A percentile compares a stretch with the other conserved stretches of the same genome.
Evolutionary conservation across 1,140 invertebrate genomes (phyloP).

Genomic region (Brachionus calyciflorus): DNA sequence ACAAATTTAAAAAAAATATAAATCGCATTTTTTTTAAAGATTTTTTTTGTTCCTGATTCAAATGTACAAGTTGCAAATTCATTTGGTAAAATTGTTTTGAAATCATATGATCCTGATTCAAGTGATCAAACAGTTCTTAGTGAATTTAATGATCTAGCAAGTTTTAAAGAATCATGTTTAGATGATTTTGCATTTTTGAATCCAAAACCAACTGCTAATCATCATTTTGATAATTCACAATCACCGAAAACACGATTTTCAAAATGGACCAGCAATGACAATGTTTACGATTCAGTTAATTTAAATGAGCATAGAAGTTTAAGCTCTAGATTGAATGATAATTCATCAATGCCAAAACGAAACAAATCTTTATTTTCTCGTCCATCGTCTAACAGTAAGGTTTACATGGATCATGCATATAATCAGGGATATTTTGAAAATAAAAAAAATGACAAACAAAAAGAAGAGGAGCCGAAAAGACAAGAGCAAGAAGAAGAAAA

Average conservation of each 20-base stretch:
- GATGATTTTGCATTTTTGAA: slow-evolving; percentile 13
- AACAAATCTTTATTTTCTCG: slow-evolving; percentile 14
- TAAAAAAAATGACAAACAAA: not conserved
- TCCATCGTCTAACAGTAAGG: not conserved
- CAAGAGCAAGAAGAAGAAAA: not conserved
- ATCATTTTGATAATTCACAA: not conserved
- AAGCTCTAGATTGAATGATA: not conserved
- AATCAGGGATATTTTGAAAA: not conserved
- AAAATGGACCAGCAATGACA: slow-evolving; percentile 29
- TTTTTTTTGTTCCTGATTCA: slow-evolving; percentile 45
- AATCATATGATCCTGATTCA: slow-evolving; percentile 32
- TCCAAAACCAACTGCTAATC: too few relatives aligned
- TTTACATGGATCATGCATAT: too few relatives aligned
- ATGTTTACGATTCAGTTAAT: not conserved
- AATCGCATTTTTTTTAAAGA: slow-evolving; percentile 18
- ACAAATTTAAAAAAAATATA: not conserved
- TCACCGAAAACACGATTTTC: not conserved
- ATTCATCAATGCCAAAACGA: not conserved
- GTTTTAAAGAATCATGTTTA: not conserved
- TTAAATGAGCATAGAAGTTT: not conserved
- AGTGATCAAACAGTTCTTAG: slow-evolving; percentile 5
- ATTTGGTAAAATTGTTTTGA: slow-evolving; percentile 44
- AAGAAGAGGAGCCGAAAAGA: not conserved
- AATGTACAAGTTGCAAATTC: slow-evolving; percentile 25
- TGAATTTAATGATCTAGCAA: slow-evolving; percentile 13